Conservation (phyloP, 35 echinoderm and acorn worm genomes). For the Apostichopus japonicus region DNA sequence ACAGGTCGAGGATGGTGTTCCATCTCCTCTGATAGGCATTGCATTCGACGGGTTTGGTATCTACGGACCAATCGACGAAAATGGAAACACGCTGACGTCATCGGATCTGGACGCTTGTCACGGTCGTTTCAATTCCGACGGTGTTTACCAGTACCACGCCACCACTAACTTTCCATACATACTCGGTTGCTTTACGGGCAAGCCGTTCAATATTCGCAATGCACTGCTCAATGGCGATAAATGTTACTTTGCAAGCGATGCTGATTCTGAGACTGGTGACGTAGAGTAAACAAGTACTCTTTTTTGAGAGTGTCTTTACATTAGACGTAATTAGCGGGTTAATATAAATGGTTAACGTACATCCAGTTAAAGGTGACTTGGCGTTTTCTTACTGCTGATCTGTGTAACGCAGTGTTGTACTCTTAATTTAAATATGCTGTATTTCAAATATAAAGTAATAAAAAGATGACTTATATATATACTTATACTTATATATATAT, state of each 20-base stretch:
- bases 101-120: slow-evolving; percentile 61
- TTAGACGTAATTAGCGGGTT: too few relatives aligned
- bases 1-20: slow-evolving; percentile 44
- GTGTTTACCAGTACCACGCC: slow-evolving; percentile 83
- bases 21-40: slow-evolving; percentile 65
- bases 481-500: too few relatives aligned
- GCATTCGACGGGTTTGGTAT: slow-evolving; percentile 81
- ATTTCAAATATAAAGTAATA: too few relatives aligned
- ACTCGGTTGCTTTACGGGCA: slow-evolving; percentile 85
- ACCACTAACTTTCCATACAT: slow-evolving; percentile 91
- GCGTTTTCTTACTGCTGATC: too few relatives aligned
- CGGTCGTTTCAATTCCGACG: slow-evolving; percentile 20
- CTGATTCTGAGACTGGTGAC: slow-evolving; percentile 11
- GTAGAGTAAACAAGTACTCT: background rate
- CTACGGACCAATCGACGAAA: slow-evolving; percentile 76
- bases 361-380: too few relatives aligned
- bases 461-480: too few relatives aligned
- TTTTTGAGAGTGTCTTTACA: too few relatives aligned
- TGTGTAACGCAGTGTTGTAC: too few relatives aligned
- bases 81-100: slow-evolving; percentile 38
- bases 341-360: too few relatives aligned
- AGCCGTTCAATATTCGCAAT: slow-evolving; percentile 33
- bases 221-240: background rate
- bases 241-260: slow-evolving; percentile 69
- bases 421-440: too few relatives aligned